Conservation (phyloP, 2,888 invertebrate genomes). For the Thereva nobilitata region DNA sequence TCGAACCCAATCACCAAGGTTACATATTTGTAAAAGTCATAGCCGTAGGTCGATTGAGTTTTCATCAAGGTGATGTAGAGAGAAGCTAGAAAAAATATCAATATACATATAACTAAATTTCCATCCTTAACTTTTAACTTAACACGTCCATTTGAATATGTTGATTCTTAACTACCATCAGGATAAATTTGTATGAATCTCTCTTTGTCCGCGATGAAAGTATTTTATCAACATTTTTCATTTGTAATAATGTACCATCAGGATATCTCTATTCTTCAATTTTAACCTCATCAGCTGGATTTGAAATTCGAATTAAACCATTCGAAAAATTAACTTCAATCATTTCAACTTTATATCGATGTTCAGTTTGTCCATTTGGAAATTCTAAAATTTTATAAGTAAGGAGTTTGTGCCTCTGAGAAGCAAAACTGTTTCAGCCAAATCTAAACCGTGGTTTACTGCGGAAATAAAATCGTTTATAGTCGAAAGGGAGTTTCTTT, state of each 20-base stretch:
- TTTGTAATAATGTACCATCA: conserved; percentile 69
- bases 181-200: conserved; percentile 82
- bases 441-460: no score
- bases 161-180: conserved; percentile 87
- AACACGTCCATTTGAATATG: no score
- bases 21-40: no score
- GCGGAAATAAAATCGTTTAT: no score
- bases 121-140: conserved; percentile 86
- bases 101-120: conserved; percentile 77
- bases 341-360: conserved; percentile 76
- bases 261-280: conserved; percentile 78
- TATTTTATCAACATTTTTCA: conserved; percentile 71
- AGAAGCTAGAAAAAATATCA: no score
- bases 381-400: conserved; percentile 88
- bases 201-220: conserved; percentile 82
- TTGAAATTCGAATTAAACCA: conserved; percentile 73
- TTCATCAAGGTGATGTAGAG: no score
- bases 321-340: conserved; percentile 81
- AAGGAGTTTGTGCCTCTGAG: no score
- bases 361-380: conserved; percentile 85
- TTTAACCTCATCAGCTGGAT: conserved; percentile 66
- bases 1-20: no score
- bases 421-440: no score
- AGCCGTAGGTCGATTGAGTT: no score
- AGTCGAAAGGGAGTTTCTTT: no score